Evolutionary conservation across 2,113 vertebrate species (phyloP).

Genomic region (human (Homo sapiens)): DNA sequence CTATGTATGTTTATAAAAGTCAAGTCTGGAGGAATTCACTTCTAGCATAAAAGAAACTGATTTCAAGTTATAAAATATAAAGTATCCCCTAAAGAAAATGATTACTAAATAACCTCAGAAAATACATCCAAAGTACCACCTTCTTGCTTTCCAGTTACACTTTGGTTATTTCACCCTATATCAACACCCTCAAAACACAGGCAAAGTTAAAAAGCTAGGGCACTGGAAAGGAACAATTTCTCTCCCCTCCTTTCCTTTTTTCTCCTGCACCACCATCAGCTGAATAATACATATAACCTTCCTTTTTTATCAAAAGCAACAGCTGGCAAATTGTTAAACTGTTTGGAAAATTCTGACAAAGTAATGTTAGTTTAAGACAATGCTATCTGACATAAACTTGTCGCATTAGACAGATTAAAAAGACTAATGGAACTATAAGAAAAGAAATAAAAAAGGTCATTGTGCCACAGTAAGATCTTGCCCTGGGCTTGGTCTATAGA

Average conservation of each 20-base stretch:
- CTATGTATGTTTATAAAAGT: background rate
- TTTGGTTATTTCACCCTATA: background rate
- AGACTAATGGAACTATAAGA: constrained; percentile 11
- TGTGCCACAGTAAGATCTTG: background rate
- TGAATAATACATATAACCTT: constrained; percentile 58
- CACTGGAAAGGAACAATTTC: background rate
- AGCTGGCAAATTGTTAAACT: constrained; percentile 58
- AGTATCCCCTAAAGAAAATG: background rate
- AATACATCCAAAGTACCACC: background rate
- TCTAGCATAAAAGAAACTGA: constrained; percentile 4
- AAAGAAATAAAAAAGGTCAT: constrained; percentile 44
- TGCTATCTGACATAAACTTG: constrained; percentile 51
- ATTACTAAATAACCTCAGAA: background rate
- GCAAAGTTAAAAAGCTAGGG: background rate
- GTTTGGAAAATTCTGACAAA: constrained; percentile 61
- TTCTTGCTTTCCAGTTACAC: background rate
- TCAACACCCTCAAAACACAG: background rate
- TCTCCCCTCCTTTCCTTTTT: background rate
- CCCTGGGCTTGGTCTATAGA: constrained; percentile 52
- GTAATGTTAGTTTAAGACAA: constrained; percentile 61
- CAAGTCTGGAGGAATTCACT: background rate
- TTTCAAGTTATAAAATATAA: constrained; percentile 12
- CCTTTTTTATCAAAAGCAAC: constrained; percentile 64
- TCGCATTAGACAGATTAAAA: constrained; percentile 47
- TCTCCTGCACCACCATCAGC: background rate